Evolutionary conservation across 2,113 vertebrate species (phyloP), one percentile per base, ranked within the genome.

Genomic region (Barbus barbus): DNA sequence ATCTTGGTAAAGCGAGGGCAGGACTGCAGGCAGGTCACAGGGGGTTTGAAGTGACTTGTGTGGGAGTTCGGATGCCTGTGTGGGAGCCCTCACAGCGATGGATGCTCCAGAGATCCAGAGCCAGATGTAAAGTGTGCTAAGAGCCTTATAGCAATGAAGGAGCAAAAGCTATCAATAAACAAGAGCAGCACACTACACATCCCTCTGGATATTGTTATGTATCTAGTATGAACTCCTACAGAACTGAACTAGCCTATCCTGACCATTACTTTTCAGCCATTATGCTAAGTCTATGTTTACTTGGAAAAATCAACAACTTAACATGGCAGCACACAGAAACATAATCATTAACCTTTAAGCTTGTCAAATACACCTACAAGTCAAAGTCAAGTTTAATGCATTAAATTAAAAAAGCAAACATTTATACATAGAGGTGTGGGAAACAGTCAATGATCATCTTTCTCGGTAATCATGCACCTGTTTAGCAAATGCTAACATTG

Each of bases 31-130:
- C 76, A 41, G 58, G 58, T 63, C 58, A 79, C 38, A 51, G 58
- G 38, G 58, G 36, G 33, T 41, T 44, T 79, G n/a, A 79, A 46
- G 58, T 79, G n/a, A 80, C 78, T 80, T 22, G 60, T 46, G 78
- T 80, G 60, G 58, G 58, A 65, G 38, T 80, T 46, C 31, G 60
- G 38, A 80, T 65, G 78, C 7, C 28, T 36, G 28, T 26, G 46
- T 82, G 80, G 48, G 44, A 53, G 44, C 20, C 28, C 31, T 71
- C 46, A 20, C 41, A 33, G 41, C 2, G 2, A 56, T 14, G 16
- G 78, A 65, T 69, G 14, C 73, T 75, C 14, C 51, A 75, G 73
- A 51, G 46, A 48, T 16, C 46, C 73, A 18, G 26, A 75, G 24
- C 26, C n/a, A 11, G 26, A 81, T 48, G 18, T n/a, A 67, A 67